These are phyloP conservation scores for Cebus imitator DNA, from an alignment of 2,113 vertebrate species.

Conservation along the genomic window DNA sequence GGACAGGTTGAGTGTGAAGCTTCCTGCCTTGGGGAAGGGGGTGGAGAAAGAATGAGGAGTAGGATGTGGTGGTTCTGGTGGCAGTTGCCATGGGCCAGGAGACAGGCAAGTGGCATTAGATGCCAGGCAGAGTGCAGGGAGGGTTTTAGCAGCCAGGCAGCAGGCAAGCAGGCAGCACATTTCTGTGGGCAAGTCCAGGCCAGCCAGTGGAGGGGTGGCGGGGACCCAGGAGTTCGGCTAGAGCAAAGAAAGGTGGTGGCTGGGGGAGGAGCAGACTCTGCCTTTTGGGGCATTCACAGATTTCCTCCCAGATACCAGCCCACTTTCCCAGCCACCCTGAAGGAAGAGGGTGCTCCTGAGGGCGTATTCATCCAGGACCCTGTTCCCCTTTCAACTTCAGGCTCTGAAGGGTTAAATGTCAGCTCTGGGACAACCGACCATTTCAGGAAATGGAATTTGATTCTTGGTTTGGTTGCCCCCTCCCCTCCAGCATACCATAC, in stretches of 20 bases:
- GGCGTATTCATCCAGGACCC: background rate
- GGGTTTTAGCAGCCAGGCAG: background rate
- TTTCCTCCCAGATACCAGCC: background rate
- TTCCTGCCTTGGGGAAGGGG: background rate
- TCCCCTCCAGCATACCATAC: background rate
- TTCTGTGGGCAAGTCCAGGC: constrained; percentile 37
- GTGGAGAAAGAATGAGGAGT: background rate
- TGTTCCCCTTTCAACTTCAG: background rate
- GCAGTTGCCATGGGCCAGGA: background rate
- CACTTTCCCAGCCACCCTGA: background rate
- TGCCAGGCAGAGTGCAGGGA: background rate
- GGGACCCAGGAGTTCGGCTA: background rate
- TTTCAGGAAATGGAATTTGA: constrained; percentile 67
- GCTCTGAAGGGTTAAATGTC: constrained; percentile 29
- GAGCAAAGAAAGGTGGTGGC: background rate
- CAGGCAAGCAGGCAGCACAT: background rate
- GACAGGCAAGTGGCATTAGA: constrained; percentile 48
- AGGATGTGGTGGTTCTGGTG: background rate
- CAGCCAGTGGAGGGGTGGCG: background rate
- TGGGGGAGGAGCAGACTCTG: background rate
- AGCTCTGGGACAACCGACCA: background rate
- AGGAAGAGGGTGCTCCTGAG: background rate
- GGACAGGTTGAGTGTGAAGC: background rate
- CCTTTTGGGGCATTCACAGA: background rate
- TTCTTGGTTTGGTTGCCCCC: background rate